These are phyloP conservation scores for Lichenostomus cassidix DNA, from an alignment of 2,113 vertebrate species.

Conservation along the genomic window DNA sequence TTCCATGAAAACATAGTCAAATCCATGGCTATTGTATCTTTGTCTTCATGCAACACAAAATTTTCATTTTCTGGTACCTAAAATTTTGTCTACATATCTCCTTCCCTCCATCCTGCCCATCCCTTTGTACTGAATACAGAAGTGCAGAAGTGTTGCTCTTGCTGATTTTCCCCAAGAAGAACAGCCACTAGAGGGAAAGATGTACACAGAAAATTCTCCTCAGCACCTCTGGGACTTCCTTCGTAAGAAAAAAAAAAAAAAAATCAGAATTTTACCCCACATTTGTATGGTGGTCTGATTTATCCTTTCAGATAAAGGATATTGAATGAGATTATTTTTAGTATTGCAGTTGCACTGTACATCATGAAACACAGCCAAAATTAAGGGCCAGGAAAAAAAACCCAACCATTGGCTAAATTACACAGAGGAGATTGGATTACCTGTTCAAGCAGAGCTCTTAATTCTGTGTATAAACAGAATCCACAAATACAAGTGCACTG, in stretches of 20 bases:
- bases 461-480: slow-evolving; percentile 39
- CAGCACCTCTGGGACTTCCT: background rate
- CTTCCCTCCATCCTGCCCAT: background rate
- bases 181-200: slow-evolving; percentile 43
- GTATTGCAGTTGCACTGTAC: background rate
- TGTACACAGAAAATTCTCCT: background rate
- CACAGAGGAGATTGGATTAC: slow-evolving; percentile 50
- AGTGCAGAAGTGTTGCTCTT: background rate
- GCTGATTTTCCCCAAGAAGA: background rate
- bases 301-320: background rate
- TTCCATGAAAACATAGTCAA: background rate
- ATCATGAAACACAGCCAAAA: slow-evolving; percentile 37
- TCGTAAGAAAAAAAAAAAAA: fast-evolving
- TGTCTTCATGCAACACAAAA: background rate
- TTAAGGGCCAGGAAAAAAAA: background rate
- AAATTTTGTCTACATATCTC: background rate
- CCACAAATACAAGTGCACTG: background rate
- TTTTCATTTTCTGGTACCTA: background rate
- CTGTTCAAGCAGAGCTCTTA: slow-evolving; percentile 48
- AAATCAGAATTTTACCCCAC: background rate
- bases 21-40: background rate
- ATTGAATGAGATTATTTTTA: slow-evolving; percentile 26
- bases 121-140: background rate
- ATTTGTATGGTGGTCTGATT: background rate
- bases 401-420: slow-evolving; percentile 24